Percentiles rank a stretch among this genome's conserved stretches.
phyloP scores from a whole-genome alignment of 2,113 vertebrate species.

The Mustela nigripes region DNA sequence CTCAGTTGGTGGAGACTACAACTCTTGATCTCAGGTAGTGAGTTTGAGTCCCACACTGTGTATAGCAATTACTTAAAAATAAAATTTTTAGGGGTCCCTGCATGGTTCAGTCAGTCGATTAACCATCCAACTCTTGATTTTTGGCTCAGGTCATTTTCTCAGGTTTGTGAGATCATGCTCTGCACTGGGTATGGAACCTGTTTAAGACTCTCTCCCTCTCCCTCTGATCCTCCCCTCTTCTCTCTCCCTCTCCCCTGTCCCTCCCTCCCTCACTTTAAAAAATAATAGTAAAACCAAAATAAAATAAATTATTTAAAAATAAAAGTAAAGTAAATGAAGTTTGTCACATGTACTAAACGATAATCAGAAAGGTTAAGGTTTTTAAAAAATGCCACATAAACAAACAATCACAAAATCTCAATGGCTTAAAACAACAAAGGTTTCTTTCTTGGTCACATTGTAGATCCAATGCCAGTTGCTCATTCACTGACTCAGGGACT shows the following conservation, averaged over 20 bases:
- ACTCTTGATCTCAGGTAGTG: background rate
- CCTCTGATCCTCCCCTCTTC: background rate
- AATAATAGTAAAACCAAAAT: background rate
- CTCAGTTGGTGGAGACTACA: background rate
- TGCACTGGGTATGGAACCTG: background rate
- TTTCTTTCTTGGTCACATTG: background rate
- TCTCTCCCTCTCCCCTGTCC: background rate
- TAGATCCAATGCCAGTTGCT: background rate
- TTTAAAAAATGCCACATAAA: background rate
- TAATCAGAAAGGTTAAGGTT: background rate
- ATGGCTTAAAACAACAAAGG: background rate
- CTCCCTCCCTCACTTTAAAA: background rate
- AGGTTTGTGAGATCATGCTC: background rate
- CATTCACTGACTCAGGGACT: background rate
- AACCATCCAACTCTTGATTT: background rate
- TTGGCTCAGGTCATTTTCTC: background rate
- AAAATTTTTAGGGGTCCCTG: background rate
- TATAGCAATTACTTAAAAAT: background rate
- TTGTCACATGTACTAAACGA: background rate
- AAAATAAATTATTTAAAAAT: background rate
- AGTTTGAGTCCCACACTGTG: background rate
- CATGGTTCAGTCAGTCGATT: background rate
- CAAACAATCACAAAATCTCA: slow-evolving; percentile 52
- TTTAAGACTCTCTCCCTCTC: background rate
- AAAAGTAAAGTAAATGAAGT: background rate